A percentile compares a stretch with the other conserved stretches of the same genome.
Evolutionary conservation across 2,113 vertebrate genomes (phyloP).

Genomic region (Helogale parvula): DNA sequence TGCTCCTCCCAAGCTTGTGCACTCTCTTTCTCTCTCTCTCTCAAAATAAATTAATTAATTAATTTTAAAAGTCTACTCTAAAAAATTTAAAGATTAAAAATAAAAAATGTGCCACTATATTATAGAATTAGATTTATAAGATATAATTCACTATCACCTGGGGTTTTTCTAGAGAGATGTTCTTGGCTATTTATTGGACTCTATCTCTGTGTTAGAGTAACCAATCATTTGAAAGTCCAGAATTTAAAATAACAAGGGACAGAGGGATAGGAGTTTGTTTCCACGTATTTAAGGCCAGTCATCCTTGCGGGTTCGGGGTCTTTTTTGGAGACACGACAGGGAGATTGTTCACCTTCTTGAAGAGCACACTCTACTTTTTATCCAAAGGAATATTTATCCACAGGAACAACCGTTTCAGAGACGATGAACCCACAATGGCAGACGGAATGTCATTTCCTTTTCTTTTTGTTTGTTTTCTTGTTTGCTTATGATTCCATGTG

Average conservation of each 20-base stretch:
- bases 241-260: neutral
- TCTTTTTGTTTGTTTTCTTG: neutral
- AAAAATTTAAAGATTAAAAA: neutral
- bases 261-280: neutral
- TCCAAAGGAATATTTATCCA: neutral
- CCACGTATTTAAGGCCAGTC: neutral
- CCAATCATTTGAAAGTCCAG: neutral
- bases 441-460: neutral
- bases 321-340: neutral
- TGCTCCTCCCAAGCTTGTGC: too few relatives aligned
- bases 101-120: neutral
- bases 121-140: neutral
- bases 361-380: neutral
- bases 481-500: neutral
- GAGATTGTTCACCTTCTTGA: neutral
- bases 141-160: neutral
- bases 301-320: neutral
- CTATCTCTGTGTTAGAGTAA: neutral
- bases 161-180: neutral
- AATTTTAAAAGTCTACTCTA: neutral
- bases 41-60: too few relatives aligned
- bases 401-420: neutral
- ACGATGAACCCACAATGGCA: neutral
- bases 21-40: too few relatives aligned
- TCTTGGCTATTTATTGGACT: neutral